Evolutionary conservation across 2,888 invertebrate genomes (phyloP).

Genomic region (Eupithecia centaureata): DNA sequence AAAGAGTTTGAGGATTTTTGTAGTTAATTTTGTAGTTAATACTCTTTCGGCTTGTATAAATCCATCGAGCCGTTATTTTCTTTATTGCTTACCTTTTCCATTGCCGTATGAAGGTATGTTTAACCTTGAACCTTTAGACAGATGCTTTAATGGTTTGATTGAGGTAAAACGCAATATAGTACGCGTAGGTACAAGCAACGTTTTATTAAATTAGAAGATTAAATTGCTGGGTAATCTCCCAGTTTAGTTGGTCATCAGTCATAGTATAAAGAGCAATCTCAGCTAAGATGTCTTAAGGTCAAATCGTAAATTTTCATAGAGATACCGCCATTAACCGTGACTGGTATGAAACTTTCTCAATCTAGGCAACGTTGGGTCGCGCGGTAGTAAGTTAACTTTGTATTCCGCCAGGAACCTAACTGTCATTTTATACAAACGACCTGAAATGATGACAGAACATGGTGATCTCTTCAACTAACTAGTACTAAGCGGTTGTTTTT

Average conservation of each 20-base stretch:
- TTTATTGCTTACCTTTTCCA: conserved; percentile 52
- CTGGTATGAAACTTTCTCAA: conserved; percentile 42
- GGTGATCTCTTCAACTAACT: conserved; percentile 27
- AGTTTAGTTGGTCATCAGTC: conserved; percentile 53
- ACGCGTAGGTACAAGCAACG: conserved; percentile 44
- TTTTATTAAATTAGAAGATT: conserved; percentile 59
- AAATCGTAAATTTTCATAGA: conserved; percentile 51
- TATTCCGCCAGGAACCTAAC: conserved; percentile 28
- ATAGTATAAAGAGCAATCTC: conserved; percentile 49
- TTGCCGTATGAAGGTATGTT: conserved; percentile 52
- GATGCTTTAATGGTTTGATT: conserved; percentile 48
- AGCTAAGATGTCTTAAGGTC: conserved; percentile 49
- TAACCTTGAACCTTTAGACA: conserved; percentile 59
- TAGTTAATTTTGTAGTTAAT: conserved; percentile 42
- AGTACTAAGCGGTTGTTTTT: conserved; percentile 24
- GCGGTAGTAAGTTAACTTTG: conserved; percentile 30
- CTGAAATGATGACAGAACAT: conserved; percentile 33
- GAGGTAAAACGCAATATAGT: conserved; percentile 49
- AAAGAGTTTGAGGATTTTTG: conserved; percentile 56
- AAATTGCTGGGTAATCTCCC: conserved; percentile 52
- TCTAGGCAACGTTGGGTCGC: conserved; percentile 34
- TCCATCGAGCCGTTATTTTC: conserved; percentile 49
- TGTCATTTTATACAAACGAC: conserved; percentile 36
- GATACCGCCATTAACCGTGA: conserved; percentile 42
- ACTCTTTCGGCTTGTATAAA: conserved; percentile 50